Base-by-base conservation (phyloP, 1,140 invertebrate genomes). In the Brachionus rubens region DNA sequence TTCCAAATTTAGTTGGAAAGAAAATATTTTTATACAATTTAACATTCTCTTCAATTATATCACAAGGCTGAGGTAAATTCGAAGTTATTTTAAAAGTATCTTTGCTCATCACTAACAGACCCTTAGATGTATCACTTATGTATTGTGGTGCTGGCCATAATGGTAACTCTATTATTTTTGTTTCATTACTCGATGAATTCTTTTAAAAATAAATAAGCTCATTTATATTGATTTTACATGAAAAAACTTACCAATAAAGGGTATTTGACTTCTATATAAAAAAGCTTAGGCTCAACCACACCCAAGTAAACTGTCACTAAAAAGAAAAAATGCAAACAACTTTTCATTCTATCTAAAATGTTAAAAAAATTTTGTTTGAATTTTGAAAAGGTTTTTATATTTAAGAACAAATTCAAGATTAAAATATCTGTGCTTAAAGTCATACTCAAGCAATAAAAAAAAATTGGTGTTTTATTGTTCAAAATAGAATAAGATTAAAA, bases 251-350 rank as follows among this genome's bases (percentile, higher is more conserved):
- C 72, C 30, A 54, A 19, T 28, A 75, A 28, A n/a, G 72, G 72
- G 56, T 75, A 75, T 59, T 75, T 75, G 21, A 48, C 72, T 75
- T 75, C 72, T 12, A 75, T 75, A 54, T 56, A 75, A 36, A 50
- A 72, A 7, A 72, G 21, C 33, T 72, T 54, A 30, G 59, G 9
- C 36, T 43, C 40, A 14, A 21, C 21, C 10, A 36, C 19, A 24
- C 36, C 24, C 1, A 65, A 24, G 26, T 43, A 12, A 59, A 36
- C 30, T 16, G 19, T 9, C 1, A 16, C 46, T 19, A 59, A 36
- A 5, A 40, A 33, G 30, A 36, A 33, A 16, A 59, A 59, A 10
- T 19, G 28, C 33, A 5, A 16, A 33, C 33, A 33, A 59, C 33
- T 59, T 59, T 33, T 59, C 36, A 59, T 59, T 59, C 30, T 36